These are phyloP conservation scores for Nestor notabilis DNA, from an alignment of 2,113 vertebrate genomes.

Conservation along the genomic window DNA sequence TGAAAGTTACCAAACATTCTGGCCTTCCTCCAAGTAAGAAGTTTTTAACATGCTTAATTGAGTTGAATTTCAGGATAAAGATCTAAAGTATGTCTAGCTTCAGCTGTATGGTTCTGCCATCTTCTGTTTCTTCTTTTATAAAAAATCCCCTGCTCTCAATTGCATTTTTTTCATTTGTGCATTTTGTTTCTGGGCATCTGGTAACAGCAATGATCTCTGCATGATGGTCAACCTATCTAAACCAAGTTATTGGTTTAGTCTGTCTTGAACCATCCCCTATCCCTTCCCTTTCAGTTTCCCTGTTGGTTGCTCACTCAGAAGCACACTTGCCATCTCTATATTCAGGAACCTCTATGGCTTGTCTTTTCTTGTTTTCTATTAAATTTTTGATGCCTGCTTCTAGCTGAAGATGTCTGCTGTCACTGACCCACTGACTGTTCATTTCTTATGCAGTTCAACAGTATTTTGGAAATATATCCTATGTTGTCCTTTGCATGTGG, in stretches of 20 bases:
- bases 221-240: not conserved
- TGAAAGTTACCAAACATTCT: not conserved
- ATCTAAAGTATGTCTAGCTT: not conserved
- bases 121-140: not conserved
- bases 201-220: not conserved
- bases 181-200: not conserved
- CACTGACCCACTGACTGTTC: not conserved
- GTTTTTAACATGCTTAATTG: not conserved
- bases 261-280: not conserved
- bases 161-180: not conserved
- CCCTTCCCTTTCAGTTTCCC: not conserved
- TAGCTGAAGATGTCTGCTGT: not conserved
- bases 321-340: not conserved
- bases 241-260: not conserved
- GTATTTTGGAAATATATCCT: not conserved
- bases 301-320: not conserved
- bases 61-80: not conserved
- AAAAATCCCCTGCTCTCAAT: not conserved
- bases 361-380: too few species aligned
- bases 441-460: not conserved
- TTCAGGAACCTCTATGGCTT: not conserved
- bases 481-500: not conserved
- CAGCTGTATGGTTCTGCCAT: not conserved
- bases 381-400: not conserved
- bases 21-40: not conserved